Base-by-base conservation (phyloP, 2,113 vertebrate species). In the Lucifuga dentata region DNA sequence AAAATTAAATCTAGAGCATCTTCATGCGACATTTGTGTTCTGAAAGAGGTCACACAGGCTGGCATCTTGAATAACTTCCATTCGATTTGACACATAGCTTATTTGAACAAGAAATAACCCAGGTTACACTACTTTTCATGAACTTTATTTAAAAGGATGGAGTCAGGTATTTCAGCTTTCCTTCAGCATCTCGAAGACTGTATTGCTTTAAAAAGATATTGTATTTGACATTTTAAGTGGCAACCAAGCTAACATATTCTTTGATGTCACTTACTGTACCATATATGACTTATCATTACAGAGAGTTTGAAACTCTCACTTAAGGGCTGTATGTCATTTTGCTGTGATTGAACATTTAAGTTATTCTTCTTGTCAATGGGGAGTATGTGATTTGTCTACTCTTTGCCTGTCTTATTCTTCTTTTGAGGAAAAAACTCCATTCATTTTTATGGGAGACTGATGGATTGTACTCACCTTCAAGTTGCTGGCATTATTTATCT, bases 381-480 rank as follows among this genome's bases (percentile, higher is more conserved):
- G 57, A 65, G 61, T 43, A 51, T 69, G 67, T 55, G 49, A 79
- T 88, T 80, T 75, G 68, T 81, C 76, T 74, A 52, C 44, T 75
- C 49, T 76, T 56, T 46, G 62, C n/a, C 60, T 80, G 68, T 81
- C 52, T 69, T 57, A 61, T 60, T 78, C 39, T 36, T 57, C 73
- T 33, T 49, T 65, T 55, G 51, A 48, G 24, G 17, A n/a, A 24
- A 68, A 69, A 66, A 26, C 36, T 64, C 29, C 71, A 68, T 80
- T 83, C 11, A 76, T 82, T 89, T 81, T 38, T 76, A 56, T 58
- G 19, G 49, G n/a, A 58, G 53, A 57, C 68, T 83, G 80, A 87
- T 88, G 65, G 79, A 90, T 89, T 75, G 71, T 35, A 24, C 67
- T 90, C 84, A 86, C 86, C 83, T 85, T 89, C 72, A 81, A 69